Evolutionary conservation across 2,888 invertebrate species (phyloP).

Genomic region (Anagyrus pseudococci): DNA sequence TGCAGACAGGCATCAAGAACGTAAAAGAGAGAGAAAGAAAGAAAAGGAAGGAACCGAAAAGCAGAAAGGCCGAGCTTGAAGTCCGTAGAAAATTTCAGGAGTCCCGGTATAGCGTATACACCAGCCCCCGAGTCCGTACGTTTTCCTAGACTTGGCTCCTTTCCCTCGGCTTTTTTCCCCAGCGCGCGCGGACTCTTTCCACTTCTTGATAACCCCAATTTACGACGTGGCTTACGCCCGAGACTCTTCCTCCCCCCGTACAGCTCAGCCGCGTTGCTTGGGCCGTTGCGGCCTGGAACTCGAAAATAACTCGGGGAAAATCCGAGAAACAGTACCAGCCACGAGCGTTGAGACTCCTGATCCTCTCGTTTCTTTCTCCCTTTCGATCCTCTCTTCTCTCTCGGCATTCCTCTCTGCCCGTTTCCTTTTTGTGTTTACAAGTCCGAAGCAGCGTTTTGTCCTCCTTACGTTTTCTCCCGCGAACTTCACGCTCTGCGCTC

Average conservation of each 20-base stretch:
- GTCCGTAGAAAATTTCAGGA: too few relatives aligned
- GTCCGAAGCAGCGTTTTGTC: background rate
- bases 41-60: too few relatives aligned
- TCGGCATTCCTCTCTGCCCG: slow-evolving; percentile 7
- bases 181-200: slow-evolving; percentile 1
- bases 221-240: slow-evolving; percentile 42
- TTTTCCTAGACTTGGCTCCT: slow-evolving; percentile 15
- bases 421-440: too few relatives aligned
- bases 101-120: too few relatives aligned
- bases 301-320: slow-evolving; percentile 42
- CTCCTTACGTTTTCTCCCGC: background rate
- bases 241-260: background rate
- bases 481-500: too few relatives aligned
- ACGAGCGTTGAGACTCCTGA: slow-evolving; percentile 8
- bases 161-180: slow-evolving; percentile 9
- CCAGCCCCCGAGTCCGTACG: slow-evolving; percentile 4
- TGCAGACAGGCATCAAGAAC: too few relatives aligned
- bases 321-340: slow-evolving; percentile 18
- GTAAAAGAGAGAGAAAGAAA: too few relatives aligned
- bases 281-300: slow-evolving; percentile 32
- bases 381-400: slow-evolving; percentile 8
- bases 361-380: background rate
- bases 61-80: too few relatives aligned
- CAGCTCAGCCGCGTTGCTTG: too few relatives aligned
- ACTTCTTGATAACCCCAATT: slow-evolving; percentile 42